These are phyloP conservation scores for Boleophthalmus pectinirostris DNA, from an alignment of 2,113 vertebrate genomes.

Conservation along the genomic window DNA sequence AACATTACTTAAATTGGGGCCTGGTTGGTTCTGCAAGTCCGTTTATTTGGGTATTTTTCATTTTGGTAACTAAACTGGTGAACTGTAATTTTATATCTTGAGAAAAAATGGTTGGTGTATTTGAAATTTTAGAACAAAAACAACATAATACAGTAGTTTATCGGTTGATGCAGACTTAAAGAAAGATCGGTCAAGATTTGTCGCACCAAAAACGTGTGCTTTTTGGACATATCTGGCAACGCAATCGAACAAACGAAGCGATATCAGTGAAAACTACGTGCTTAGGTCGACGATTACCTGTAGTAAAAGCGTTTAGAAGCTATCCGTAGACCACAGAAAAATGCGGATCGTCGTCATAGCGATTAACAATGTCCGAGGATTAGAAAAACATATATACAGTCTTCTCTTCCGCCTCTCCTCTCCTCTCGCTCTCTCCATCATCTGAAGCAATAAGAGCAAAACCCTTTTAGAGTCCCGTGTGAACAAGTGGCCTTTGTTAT, in stretches of 20 bases:
- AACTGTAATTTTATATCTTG: background rate
- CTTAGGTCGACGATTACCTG: background rate
- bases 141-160: background rate
- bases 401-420: background rate
- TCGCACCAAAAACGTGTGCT: too few relatives aligned
- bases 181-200: background rate
- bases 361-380: too few relatives aligned
- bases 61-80: background rate
- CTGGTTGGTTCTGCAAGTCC: too few relatives aligned
- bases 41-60: too few relatives aligned
- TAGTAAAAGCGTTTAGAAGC: background rate
- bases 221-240: background rate
- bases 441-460: slow-evolving; percentile 70
- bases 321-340: too few relatives aligned
- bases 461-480: slow-evolving; percentile 40
- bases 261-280: too few relatives aligned
- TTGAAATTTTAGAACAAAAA: slow-evolving; percentile 1
- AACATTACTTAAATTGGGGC: too few relatives aligned
- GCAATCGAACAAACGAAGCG: background rate
- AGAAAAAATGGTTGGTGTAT: background rate
- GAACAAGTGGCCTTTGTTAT: slow-evolving; percentile 70
- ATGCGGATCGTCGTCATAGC: too few relatives aligned
- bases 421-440: slow-evolving; percentile 29
- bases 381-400: too few relatives aligned
- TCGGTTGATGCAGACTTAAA: background rate